Evolutionary conservation across 2,888 invertebrate species (phyloP).

Genomic region (Hydroisotoma schaefferi): DNA sequence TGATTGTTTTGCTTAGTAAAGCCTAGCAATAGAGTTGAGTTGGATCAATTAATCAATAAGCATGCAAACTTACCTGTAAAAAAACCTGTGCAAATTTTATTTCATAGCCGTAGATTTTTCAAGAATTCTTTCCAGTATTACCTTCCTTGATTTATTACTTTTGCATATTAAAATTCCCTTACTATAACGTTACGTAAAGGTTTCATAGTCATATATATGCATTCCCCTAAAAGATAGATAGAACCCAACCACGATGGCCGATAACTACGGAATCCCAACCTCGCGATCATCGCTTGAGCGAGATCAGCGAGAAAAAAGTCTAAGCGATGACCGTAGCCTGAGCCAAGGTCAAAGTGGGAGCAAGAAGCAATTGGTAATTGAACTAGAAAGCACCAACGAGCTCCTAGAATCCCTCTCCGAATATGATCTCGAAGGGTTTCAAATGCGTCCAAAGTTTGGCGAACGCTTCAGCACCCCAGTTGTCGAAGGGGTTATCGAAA

Average conservation of each 20-base stretch:
- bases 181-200: too few species aligned
- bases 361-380: conserved; percentile 3
- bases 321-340: conserved; percentile 30
- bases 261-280: neutral
- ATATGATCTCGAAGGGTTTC: conserved; percentile 36
- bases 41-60: conserved; percentile 11
- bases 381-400: conserved; percentile 25
- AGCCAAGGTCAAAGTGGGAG: neutral
- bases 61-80: neutral
- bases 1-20: neutral
- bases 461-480: conserved; percentile 38
- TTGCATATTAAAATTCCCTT: neutral
- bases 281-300: conserved; percentile 35
- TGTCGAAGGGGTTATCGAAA: conserved; percentile 38
- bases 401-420: conserved; percentile 17
- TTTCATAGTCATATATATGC: too few species aligned
- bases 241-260: neutral
- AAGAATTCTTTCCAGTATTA: too few species aligned
- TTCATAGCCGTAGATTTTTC: too few species aligned
- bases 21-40: neutral
- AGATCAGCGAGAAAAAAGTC: conserved; percentile 36
- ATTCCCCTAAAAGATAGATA: too few species aligned
- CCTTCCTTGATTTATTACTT: neutral
- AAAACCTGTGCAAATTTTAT: too few species aligned
- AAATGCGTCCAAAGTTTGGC: conserved; percentile 42